Percentiles rank a stretch among this genome's conserved stretches.
phyloP scores from a whole-genome alignment of 2,888 invertebrate genomes.

The Eupelmus urozonus region DNA sequence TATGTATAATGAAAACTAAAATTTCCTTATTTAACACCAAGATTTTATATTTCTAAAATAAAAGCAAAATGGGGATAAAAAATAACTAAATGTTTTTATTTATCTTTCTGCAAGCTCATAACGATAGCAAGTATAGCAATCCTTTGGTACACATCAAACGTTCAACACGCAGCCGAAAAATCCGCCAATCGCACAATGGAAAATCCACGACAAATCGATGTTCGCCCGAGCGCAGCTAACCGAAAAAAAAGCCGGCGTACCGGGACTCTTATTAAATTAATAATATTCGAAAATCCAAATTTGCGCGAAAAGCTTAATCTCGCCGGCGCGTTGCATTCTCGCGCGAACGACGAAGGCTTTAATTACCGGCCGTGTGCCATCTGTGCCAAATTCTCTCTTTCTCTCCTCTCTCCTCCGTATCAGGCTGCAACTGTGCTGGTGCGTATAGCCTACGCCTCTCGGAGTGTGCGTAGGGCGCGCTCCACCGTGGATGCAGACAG shows the following conservation, averaged over 20 bases:
- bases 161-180: no score
- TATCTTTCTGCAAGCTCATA: no score
- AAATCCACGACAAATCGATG: no score
- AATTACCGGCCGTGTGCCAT: conserved; percentile 63
- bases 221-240: not conserved
- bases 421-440: not conserved
- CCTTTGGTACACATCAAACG: no score
- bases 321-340: conserved; percentile 31
- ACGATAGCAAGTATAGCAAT: no score
- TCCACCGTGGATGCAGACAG: not conserved
- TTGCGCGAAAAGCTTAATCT: conserved; percentile 13
- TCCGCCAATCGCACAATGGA: no score
- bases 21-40: no score
- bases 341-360: conserved; percentile 58
- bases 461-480: not conserved
- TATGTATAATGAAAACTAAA: no score
- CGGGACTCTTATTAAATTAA: conserved; percentile 27
- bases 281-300: conserved; percentile 51
- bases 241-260: not conserved
- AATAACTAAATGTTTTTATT: no score
- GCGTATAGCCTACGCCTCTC: not conserved
- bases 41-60: no score
- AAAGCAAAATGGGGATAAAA: no score
- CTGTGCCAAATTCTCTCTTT: conserved; percentile 59
- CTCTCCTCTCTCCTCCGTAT: no score